These are phyloP conservation scores for Microhierax caerulescens DNA, from an alignment of 2,797 vertebrate species.

Conservation along the genomic window DNA sequence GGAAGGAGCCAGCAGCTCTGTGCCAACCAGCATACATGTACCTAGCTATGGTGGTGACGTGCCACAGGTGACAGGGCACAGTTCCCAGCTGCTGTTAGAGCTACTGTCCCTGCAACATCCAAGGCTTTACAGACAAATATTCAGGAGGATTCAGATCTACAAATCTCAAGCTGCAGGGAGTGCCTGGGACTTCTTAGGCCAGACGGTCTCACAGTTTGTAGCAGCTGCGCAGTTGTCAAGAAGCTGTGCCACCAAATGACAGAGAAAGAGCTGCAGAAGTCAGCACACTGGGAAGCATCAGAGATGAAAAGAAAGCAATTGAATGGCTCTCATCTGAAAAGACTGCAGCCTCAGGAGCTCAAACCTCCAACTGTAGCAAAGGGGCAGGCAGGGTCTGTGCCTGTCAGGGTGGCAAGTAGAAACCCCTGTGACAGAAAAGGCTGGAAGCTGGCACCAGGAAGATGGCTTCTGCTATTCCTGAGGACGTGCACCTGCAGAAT, in stretches of 20 bases:
- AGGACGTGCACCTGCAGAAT: not conserved
- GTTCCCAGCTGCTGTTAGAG: not conserved
- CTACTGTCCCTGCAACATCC: not conserved
- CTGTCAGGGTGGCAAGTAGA: not conserved
- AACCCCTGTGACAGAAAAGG: not conserved
- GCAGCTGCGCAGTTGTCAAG: not conserved
- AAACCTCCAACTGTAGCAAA: not conserved
- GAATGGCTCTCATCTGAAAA: not conserved
- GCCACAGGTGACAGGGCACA: not conserved
- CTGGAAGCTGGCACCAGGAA: not conserved
- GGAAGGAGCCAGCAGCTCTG: not conserved
- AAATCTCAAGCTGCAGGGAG: not conserved
- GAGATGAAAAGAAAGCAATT: not conserved
- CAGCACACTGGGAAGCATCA: not conserved
- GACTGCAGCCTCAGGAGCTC: not conserved
- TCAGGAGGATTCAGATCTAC: not conserved
- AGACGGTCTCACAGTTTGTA: conserved; percentile 15
- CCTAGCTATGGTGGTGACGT: not conserved
- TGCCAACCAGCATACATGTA: not conserved
- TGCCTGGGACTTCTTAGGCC: not conserved
- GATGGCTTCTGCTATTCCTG: not conserved
- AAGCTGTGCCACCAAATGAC: not conserved
- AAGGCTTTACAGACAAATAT: not conserved
- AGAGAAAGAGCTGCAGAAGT: not conserved
- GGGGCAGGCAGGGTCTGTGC: not conserved